These are phyloP conservation scores for Papilio xuthus DNA, from an alignment of 1,140 invertebrate genomes.

Conservation along the genomic window DNA sequence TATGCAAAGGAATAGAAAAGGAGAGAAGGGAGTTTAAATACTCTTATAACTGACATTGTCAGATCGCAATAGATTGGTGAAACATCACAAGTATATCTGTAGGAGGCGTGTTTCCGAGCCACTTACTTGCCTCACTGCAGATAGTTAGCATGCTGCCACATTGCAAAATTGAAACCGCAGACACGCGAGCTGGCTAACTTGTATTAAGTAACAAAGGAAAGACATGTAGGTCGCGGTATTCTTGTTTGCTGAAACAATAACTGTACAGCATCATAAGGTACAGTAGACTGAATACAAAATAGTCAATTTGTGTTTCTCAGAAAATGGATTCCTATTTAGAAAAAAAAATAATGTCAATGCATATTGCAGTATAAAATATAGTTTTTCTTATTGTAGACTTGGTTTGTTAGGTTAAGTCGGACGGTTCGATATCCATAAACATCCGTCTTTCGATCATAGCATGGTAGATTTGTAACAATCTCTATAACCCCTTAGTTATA, in stretches of 20 bases:
- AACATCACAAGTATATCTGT: neutral
- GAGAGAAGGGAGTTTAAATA: neutral
- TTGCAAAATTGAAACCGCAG: slow-evolving; percentile 44
- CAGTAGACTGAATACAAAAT: too few relatives aligned
- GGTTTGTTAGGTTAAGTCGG: neutral
- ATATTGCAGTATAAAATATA: too few relatives aligned
- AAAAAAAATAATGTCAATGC: too few relatives aligned
- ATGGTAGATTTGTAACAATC: neutral
- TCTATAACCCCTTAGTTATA: neutral
- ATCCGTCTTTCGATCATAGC: neutral
- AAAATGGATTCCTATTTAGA: too few relatives aligned
- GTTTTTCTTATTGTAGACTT: neutral
- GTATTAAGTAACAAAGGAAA: slow-evolving; percentile 36
- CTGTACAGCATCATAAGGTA: neutral
- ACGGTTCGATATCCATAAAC: neutral
- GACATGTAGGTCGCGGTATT: slow-evolving; percentile 34
- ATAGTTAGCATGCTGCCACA: slow-evolving; percentile 44
- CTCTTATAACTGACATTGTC: neutral
- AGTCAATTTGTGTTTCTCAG: neutral
- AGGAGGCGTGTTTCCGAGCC: slow-evolving; percentile 8
- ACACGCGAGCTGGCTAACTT: slow-evolving; percentile 40
- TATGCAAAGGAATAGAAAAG: neutral
- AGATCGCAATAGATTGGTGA: neutral
- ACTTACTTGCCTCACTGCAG: slow-evolving; percentile 43
- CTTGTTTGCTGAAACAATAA: slow-evolving; percentile 7